These are phyloP conservation scores for Syncerus caffer DNA, from an alignment of 2,797 vertebrate species.

Conservation along the genomic window DNA sequence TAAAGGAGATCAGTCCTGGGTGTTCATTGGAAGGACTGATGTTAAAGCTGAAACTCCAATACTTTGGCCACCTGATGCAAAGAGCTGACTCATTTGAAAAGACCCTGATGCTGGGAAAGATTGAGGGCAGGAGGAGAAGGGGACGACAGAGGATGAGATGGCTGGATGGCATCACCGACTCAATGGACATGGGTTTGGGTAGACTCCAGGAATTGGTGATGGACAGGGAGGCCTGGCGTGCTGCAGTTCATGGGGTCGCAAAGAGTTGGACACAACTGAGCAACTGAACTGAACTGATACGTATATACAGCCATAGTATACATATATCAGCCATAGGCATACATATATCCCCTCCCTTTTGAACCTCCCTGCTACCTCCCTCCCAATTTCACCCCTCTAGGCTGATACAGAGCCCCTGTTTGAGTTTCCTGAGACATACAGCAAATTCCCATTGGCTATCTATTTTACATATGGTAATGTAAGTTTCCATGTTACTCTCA, in stretches of 20 bases:
- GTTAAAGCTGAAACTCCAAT: too few relatives aligned
- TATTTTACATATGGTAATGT: not conserved
- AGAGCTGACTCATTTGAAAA: too few relatives aligned
- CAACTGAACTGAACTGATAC: not conserved
- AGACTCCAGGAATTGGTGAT: not conserved
- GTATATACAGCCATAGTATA: too few relatives aligned
- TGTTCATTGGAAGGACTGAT: too few relatives aligned
- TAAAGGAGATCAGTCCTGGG: too few relatives aligned
- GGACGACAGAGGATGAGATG: too few relatives aligned
- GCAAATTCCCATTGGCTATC: not conserved
- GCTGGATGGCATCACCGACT: not conserved
- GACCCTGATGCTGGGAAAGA: too few relatives aligned
- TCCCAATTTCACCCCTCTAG: not conserved
- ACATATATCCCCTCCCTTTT: not conserved
- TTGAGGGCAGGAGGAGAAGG: too few relatives aligned
- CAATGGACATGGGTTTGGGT: not conserved
- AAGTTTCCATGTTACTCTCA: not conserved
- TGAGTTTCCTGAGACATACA: not conserved
- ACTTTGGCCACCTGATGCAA: too few relatives aligned
- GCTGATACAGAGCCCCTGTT: not conserved
- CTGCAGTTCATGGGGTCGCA: fast-evolving
- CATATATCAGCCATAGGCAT: not conserved
- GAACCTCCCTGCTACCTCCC: not conserved
- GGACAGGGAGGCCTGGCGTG: not conserved
- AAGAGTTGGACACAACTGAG: not conserved